phyloP scores from a whole-genome alignment of 1,140 invertebrate species.

The Zophobas atratus region DNA sequence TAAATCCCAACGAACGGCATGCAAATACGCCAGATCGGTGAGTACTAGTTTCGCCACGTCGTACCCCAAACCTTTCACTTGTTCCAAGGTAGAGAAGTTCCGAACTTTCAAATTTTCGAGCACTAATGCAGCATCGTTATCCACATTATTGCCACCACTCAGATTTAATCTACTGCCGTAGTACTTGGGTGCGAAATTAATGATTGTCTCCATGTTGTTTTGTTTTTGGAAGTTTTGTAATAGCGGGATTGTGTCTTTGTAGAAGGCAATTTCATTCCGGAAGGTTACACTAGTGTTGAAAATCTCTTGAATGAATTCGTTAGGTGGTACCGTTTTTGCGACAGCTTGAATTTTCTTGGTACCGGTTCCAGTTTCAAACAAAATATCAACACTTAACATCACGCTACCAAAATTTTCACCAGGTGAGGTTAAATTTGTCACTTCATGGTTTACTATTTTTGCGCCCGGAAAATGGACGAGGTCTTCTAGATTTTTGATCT shows the following conservation, averaged over 20 bases:
- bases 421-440: too few relatives aligned
- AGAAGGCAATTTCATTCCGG: conserved; percentile 63
- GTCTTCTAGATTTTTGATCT: too few relatives aligned
- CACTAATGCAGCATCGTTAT: conserved; percentile 62
- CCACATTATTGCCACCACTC: conserved; percentile 50
- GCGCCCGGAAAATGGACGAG: too few relatives aligned
- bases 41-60: conserved; percentile 63
- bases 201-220: conserved; percentile 44
- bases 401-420: too few relatives aligned
- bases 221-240: conserved; percentile 54
- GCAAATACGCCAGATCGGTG: conserved; percentile 65
- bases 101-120: conserved; percentile 65
- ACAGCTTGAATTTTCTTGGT: conserved; percentile 49
- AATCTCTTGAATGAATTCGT: conserved; percentile 60
- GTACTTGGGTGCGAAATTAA: conserved; percentile 51
- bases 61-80: conserved; percentile 64
- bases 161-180: conserved; percentile 55
- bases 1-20: conserved; percentile 67
- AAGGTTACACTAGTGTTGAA: conserved; percentile 67
- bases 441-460: too few relatives aligned
- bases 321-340: conserved; percentile 67
- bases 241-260: conserved; percentile 53
- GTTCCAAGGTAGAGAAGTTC: conserved; percentile 62
- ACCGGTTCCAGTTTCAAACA: too few relatives aligned
- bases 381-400: too few relatives aligned